phyloP scores from a whole-genome alignment of 2,113 vertebrate species.

The Drymodes brunneopygia region DNA sequence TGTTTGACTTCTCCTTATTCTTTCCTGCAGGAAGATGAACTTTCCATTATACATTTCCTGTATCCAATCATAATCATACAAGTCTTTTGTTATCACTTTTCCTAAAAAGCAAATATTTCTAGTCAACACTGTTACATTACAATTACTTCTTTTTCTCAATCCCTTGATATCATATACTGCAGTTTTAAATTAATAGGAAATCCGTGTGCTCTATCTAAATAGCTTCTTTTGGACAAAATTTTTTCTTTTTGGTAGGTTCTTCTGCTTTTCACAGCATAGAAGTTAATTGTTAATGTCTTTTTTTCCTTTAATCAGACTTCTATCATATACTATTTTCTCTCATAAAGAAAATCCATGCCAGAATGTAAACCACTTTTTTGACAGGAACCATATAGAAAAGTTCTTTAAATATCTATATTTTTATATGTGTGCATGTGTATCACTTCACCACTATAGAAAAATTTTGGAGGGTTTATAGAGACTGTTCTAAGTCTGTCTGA shows the following conservation, averaged over 20 bases:
- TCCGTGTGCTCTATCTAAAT: neutral
- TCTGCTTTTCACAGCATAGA: neutral
- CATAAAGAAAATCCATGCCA: neutral
- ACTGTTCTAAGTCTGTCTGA: neutral
- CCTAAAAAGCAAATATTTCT: neutral
- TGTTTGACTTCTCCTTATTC: neutral
- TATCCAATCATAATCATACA: neutral
- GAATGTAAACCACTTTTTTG: neutral
- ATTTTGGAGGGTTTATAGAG: neutral
- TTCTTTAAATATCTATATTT: neutral
- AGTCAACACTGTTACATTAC: neutral
- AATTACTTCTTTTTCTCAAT: neutral
- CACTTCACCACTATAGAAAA: neutral
- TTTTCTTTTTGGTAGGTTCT: neutral
- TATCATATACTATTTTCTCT: neutral
- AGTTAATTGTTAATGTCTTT: neutral
- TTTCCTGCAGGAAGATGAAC: neutral
- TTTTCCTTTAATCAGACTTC: neutral
- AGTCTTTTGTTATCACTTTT: neutral
- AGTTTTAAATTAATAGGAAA: neutral
- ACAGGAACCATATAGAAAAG: neutral
- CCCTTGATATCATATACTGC: neutral
- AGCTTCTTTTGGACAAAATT: neutral
- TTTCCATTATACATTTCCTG: neutral
- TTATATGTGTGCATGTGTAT: neutral